Conservation (phyloP, 92 coral and sea anemone species). For the Diadumene lineata region DNA sequence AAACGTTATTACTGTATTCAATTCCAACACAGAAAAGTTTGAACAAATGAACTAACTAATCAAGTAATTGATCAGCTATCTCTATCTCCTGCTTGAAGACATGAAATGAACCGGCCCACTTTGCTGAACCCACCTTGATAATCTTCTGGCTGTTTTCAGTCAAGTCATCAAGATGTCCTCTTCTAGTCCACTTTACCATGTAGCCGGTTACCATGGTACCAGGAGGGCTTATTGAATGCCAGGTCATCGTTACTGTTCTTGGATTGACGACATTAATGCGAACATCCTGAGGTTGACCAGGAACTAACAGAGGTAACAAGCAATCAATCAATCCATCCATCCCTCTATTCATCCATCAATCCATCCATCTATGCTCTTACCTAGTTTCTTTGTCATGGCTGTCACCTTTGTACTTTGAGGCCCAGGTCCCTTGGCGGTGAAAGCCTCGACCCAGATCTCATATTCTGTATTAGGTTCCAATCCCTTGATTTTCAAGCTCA, state of each 20-base stretch:
- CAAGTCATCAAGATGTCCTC: constrained; percentile 50
- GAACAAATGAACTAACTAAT: too few species aligned
- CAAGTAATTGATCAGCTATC: too few species aligned
- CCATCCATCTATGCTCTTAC: constrained; percentile 1
- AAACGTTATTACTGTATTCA: too few species aligned
- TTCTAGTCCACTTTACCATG: constrained; percentile 72
- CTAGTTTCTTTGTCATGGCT: constrained; percentile 39
- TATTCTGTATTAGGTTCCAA: constrained; percentile 65
- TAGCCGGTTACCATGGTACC: constrained; percentile 57
- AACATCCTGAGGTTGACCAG: constrained; percentile 60
- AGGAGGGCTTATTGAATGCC: constrained; percentile 49
- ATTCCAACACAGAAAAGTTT: too few species aligned
- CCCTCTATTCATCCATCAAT: background rate
- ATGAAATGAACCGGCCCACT: too few species aligned
- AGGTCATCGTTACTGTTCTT: constrained; percentile 64
- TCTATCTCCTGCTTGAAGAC: too few species aligned
- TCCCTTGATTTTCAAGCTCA: constrained; percentile 31
- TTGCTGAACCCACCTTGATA: constrained; percentile 56
- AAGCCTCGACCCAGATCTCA: constrained; percentile 61
- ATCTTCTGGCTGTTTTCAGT: constrained; percentile 67
- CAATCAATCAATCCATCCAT: too few species aligned
- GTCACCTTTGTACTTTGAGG: constrained; percentile 51
- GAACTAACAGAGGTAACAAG: too few species aligned
- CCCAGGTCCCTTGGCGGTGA: constrained; percentile 71
- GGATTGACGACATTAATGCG: constrained; percentile 50